Base-by-base conservation (phyloP, 2,113 vertebrate species). In the Tyto alba region DNA sequence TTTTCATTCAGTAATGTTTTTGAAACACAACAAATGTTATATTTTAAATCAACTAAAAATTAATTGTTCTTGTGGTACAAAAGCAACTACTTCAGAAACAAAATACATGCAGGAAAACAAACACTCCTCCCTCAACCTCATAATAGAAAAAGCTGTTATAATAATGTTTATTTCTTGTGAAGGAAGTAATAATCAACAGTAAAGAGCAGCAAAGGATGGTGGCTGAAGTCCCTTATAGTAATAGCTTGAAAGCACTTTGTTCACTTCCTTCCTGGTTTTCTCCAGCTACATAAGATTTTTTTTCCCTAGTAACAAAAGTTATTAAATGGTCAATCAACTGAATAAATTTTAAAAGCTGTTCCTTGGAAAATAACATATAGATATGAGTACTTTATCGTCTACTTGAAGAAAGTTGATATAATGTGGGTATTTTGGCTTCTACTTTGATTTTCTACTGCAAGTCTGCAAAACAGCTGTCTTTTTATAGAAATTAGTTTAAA, bases 1-100 rank as follows among this genome's bases (percentile, higher is more conserved):
- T 97, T 97, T 97, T 63, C 85, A 92, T 60, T 97, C 91, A 93
- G 86, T 97, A 97, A 68, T 77, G 79, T 40, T 94, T 96, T 89
- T 97, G 94, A 97, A 77, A 96, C 97, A 81, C 86, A 95, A 86
- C 52, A 81, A 95, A 93, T 47, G 55, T 29, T 55, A 41, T 75
- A 47, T 83, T 96, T 97, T 86, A 73, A 97, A 96, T 96, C 94
- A 97, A 92, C 88, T 95, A 88, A 43, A 94, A 86, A 89, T 95
- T 85, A 96, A 89, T 75, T 96, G 93, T 95, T 97, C 83, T 95
- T 96, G 94, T 95, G 90, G 56, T 86, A 94, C 81, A 91, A 86
- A 91, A 41, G 55, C 62, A 96, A 81, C 77, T 53, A 56, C 57
- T 83, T 95, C n/a, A 94, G 50, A 77, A 78, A 88, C 68, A 96